Percentiles rank a stretch among this genome's conserved stretches.
These are phyloP conservation scores for Ivindomyrus marchei DNA, from an alignment of 2,113 vertebrate species.

Conservation along the genomic window DNA sequence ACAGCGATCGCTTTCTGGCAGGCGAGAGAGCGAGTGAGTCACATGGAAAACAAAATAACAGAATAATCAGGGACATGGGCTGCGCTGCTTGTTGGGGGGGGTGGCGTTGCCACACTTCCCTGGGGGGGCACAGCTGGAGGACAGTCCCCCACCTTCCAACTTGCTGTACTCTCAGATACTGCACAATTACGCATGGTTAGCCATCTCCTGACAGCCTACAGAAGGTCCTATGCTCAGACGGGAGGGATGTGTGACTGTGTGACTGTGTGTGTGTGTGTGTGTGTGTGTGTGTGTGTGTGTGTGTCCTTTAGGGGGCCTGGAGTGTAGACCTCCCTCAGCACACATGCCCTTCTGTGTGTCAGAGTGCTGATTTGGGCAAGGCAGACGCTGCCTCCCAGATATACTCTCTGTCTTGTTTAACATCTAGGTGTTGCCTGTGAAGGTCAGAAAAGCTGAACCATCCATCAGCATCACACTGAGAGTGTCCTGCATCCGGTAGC, in stretches of 20 bases:
- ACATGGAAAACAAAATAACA: background rate
- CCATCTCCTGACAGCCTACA: conserved; percentile 37
- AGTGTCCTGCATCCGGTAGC: background rate
- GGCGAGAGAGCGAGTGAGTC: background rate
- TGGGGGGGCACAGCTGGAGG: background rate
- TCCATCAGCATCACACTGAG: conserved; percentile 39
- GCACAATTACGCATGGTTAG: conserved; percentile 21
- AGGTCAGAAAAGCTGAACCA: conserved; percentile 49
- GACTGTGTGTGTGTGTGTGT: conserved; percentile 4
- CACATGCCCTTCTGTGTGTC: background rate
- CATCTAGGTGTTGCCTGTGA: conserved; percentile 29
- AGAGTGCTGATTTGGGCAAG: background rate
- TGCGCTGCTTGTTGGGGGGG: background rate
- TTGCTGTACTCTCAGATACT: conserved; percentile 14
- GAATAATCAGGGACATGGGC: background rate
- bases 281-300: conserved; percentile 8
- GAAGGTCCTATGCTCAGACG: conserved; percentile 27
- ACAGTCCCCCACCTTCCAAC: conserved; percentile 1
- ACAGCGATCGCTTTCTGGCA: background rate
- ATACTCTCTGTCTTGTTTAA: background rate
- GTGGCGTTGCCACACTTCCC: background rate
- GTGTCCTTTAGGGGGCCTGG: background rate
- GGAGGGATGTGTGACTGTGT: conserved; percentile 14
- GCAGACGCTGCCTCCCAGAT: background rate
- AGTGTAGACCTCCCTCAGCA: background rate